These are phyloP conservation scores for Dryocosmus kuriphilus DNA, from an alignment of 2,888 invertebrate species.

Conservation along the genomic window DNA sequence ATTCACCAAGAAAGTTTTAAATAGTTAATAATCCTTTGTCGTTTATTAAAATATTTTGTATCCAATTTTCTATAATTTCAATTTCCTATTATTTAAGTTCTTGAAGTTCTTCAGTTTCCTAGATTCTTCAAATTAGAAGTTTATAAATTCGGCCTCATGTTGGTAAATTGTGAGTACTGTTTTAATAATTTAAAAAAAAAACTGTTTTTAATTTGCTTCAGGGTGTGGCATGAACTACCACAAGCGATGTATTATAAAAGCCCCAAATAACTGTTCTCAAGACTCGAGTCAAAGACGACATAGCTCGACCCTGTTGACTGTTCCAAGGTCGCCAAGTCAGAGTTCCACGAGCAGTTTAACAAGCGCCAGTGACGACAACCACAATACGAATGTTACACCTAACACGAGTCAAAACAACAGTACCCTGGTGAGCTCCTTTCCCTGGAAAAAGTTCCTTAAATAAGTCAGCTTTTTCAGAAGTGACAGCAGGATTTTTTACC, in stretches of 20 bases:
- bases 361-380: constrained; percentile 80
- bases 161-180: too few species aligned
- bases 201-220: constrained; percentile 75
- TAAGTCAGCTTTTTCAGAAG: constrained; percentile 6
- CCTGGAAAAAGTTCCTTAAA: constrained; percentile 38
- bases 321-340: constrained; percentile 86
- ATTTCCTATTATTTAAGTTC: too few species aligned
- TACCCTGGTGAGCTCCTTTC: constrained; percentile 85
- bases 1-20: too few species aligned
- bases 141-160: too few species aligned
- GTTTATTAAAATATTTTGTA: too few species aligned
- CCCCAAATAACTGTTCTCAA: constrained; percentile 96
- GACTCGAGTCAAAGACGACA: constrained; percentile 71
- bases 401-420: constrained; percentile 80
- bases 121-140: too few species aligned
- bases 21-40: too few species aligned
- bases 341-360: constrained; percentile 84
- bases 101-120: too few species aligned
- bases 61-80: too few species aligned
- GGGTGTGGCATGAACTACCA: constrained; percentile 99
- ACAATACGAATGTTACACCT: constrained; percentile 72
- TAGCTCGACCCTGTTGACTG: constrained; percentile 73
- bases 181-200: neutral
- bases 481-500: neutral
- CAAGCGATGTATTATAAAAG: constrained; percentile 97